A percentile compares a stretch with the other conserved stretches of the same genome.
These are phyloP conservation scores for Epistrophe grossulariae DNA, from an alignment of 2,888 invertebrate genomes.

Conservation along the genomic window DNA sequence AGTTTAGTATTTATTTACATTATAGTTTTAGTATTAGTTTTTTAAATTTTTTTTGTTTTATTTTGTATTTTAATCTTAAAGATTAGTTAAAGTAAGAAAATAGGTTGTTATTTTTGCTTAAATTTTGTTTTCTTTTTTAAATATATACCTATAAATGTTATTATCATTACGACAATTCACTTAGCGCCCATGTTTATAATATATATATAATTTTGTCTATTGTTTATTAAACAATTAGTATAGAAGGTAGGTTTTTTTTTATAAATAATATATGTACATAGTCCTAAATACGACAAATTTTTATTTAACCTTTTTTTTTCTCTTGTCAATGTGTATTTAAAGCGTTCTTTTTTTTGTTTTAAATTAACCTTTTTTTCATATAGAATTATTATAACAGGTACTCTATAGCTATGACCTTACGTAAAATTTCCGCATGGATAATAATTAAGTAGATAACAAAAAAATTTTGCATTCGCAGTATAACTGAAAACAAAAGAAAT, in stretches of 20 bases:
- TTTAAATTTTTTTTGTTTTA: conserved; percentile 57
- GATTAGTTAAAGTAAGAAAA: conserved; percentile 73
- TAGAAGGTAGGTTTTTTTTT: conserved; percentile 64
- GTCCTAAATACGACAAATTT: conserved; percentile 40
- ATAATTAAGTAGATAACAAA: conserved; percentile 45
- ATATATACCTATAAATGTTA: conserved; percentile 67
- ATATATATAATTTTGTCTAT: conserved; percentile 36
- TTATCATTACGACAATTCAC: conserved; percentile 73
- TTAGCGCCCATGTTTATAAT: conserved; percentile 58
- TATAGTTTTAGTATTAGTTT: conserved; percentile 35
- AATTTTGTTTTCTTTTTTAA: conserved; percentile 52
- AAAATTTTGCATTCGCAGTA: conserved; percentile 40
- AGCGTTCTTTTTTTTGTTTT: conserved; percentile 47
- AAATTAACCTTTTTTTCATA: conserved; percentile 77
- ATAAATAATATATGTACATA: conserved; percentile 52
- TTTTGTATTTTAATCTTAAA: conserved; percentile 65
- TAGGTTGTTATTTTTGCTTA: conserved; percentile 67
- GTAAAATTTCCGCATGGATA: conserved; percentile 75
- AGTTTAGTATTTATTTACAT: conserved; percentile 68
- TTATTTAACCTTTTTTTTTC: conserved; percentile 25
- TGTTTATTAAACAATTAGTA: conserved; percentile 56
- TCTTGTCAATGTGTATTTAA: conserved; percentile 36
- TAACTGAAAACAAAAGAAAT: conserved; percentile 30
- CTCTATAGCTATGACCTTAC: conserved; percentile 84
- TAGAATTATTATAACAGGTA: conserved; percentile 82